Base-by-base conservation (phyloP, 2,113 vertebrate species). In the Hippocampus zosterae region DNA sequence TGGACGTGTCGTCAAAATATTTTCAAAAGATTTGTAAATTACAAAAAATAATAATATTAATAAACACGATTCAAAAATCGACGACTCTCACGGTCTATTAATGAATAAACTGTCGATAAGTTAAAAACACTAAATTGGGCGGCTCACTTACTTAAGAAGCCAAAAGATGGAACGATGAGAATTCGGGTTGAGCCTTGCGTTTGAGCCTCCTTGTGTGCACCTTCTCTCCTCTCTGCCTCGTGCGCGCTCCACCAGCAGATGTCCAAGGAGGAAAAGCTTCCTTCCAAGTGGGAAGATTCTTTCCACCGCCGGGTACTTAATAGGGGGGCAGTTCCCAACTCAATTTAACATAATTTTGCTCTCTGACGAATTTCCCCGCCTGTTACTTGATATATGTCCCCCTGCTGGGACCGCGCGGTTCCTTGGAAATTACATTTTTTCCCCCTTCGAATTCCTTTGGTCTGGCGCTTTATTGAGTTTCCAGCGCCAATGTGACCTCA, bases 221-320 rank as follows among this genome's bases (percentile, higher is more conserved):
- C 74, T 71, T 80, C 74, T 87, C 81, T 81, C 77, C 80, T 88
- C 72, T 80, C 62, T 56, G 69, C 79, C 84, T 84, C 76, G 84
- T 87, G 87, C 78, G 85, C 79, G 86, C 86, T 88, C 85, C 84
- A 15, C 78, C 74, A 88, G 84, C 87, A 86, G 88, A 89, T 90
- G 88, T 90, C 88, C 86, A 87, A 87, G 91, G 85, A 79, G 90
- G 89, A 85, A 89, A 90, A 90, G 86, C 91, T 90, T 93, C 76
- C 83, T 81, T 93, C 87, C 88, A 90, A 97, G 93, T 96, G 95
- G 93, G 93, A 94, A 93, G 94, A 93, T 85, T 91, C 92, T 93
- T 91, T 91, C 91, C 92, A 91, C 91, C 91, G 90, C 88, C 91
- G 92, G 93, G 94, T 94, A 91, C 96, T 98, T 97, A 98, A 97